A percentile compares a stretch with the other conserved stretches of the same genome.
phyloP scores from a whole-genome alignment of 1,140 invertebrate genomes.

The Atta cephalotes region DNA sequence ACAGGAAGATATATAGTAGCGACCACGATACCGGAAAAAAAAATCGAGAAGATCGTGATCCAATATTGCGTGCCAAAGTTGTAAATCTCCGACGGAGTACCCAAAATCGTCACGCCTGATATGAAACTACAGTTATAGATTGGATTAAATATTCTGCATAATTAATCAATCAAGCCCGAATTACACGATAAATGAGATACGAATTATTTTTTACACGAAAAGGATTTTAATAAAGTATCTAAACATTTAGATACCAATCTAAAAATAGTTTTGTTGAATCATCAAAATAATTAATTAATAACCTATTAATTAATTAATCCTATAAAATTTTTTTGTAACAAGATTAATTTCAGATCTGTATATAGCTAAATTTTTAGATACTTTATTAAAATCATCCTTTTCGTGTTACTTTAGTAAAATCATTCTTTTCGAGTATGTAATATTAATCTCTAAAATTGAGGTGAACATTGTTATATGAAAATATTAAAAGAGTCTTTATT shows the following conservation, averaged over 20 bases:
- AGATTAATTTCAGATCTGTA: no score
- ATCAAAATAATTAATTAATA: no score
- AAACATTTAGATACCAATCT: no score
- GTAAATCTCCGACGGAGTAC: slow-evolving; percentile 95
- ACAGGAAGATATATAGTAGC: slow-evolving; percentile 93
- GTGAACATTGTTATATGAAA: not conserved
- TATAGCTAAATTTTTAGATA: no score
- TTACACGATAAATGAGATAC: slow-evolving; percentile 23
- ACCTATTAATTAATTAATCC: no score
- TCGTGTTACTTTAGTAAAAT: no score
- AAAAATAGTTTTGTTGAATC: no score
- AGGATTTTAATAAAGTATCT: no score
- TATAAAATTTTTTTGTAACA: no score
- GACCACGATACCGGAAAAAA: slow-evolving; percentile 90
- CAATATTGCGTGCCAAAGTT: slow-evolving; percentile 94
- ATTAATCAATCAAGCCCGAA: slow-evolving; percentile 21
- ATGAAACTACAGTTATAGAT: slow-evolving; percentile 89
- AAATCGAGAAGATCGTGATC: slow-evolving; percentile 90
- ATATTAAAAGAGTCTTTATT: not conserved
- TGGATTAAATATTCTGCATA: slow-evolving; percentile 23
- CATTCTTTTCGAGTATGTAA: not conserved
- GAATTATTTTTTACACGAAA: not conserved
- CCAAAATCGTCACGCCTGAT: slow-evolving; percentile 95
- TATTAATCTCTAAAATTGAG: not conserved
- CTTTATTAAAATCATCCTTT: no score